Conservation (phyloP, 2,797 vertebrate species). For the Champsocephalus gunnari region DNA sequence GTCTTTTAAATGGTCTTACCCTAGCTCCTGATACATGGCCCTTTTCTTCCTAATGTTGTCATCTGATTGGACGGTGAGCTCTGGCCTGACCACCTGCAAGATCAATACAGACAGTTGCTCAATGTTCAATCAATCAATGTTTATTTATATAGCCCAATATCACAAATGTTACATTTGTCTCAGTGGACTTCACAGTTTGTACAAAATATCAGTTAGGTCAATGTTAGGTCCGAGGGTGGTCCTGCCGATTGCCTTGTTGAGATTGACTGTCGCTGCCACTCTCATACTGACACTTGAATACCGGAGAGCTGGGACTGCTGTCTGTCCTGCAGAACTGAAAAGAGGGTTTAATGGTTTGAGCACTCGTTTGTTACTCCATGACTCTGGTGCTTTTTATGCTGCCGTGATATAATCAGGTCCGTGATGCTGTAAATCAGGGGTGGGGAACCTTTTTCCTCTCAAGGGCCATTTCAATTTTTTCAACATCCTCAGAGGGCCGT, state of each 20-base stretch:
- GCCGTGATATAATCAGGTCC: neutral
- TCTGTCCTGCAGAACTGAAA: neutral
- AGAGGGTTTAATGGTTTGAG: too few relatives aligned
- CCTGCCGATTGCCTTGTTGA: slow-evolving; percentile 18
- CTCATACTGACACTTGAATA: neutral
- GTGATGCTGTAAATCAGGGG: neutral
- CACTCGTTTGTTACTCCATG: too few relatives aligned
- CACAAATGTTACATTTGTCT: too few relatives aligned
- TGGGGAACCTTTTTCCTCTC: too few relatives aligned
- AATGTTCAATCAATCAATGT: neutral
- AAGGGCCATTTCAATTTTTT: too few relatives aligned
- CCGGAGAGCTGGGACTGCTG: neutral
- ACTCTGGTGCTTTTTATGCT: slow-evolving; percentile 9
- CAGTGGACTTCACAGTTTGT: too few relatives aligned
- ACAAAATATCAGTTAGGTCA: neutral
- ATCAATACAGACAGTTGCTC: slow-evolving; percentile 10
- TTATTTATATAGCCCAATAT: too few relatives aligned
- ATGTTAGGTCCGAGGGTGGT: slow-evolving; percentile 3
- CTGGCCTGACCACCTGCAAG: slow-evolving; percentile 1
- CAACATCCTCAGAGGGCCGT: too few relatives aligned
- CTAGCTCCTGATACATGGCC: neutral
- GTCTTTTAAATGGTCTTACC: neutral
- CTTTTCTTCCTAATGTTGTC: neutral
- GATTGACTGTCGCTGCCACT: slow-evolving; percentile 17
- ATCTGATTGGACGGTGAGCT: slow-evolving; percentile 11